These are phyloP conservation scores for Scomber scombrus DNA, from an alignment of 2,113 vertebrate genomes.

Conservation along the genomic window DNA sequence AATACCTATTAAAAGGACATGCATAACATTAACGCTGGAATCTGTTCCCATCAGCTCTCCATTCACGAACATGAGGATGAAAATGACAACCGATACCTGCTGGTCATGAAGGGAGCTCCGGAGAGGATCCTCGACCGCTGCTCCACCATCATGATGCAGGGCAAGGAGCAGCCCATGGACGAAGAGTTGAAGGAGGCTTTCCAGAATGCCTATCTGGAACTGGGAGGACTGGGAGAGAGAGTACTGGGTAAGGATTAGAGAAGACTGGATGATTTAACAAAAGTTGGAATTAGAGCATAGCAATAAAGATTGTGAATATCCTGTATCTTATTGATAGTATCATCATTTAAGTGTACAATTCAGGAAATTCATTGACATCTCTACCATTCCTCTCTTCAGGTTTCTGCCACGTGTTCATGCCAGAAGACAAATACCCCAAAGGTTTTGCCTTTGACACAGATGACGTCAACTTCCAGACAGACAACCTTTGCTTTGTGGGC, in stretches of 20 bases:
- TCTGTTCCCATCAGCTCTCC: constrained; percentile 47
- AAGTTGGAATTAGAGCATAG: background rate
- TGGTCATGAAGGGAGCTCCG: constrained; percentile 95
- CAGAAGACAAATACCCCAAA: constrained; percentile 91
- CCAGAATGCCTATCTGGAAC: constrained; percentile 93
- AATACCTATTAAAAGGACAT: background rate
- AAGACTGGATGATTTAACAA: background rate
- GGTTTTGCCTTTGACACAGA: constrained; percentile 94
- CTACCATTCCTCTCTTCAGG: constrained; percentile 74
- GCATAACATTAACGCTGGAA: rapidly evolving
- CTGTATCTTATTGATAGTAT: no score
- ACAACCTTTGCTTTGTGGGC: constrained; percentile 93
- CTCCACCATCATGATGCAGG: constrained; percentile 90
- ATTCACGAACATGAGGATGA: constrained; percentile 86
- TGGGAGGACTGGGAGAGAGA: constrained; percentile 87
- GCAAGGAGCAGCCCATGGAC: constrained; percentile 92
- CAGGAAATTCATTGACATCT: no score
- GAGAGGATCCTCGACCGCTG: constrained; percentile 93
- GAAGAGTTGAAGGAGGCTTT: constrained; percentile 94
- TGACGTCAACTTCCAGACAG: constrained; percentile 91
- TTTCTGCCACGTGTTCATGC: constrained; percentile 90
- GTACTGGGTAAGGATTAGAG: constrained; percentile 66
- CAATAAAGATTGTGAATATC: no score
- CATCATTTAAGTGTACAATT: no score
- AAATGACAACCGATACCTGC: constrained; percentile 88